A percentile compares a stretch with the other conserved stretches of the same genome.
Evolutionary conservation across 2,888 invertebrate species (phyloP).

Genomic region (Lithophane socia): DNA sequence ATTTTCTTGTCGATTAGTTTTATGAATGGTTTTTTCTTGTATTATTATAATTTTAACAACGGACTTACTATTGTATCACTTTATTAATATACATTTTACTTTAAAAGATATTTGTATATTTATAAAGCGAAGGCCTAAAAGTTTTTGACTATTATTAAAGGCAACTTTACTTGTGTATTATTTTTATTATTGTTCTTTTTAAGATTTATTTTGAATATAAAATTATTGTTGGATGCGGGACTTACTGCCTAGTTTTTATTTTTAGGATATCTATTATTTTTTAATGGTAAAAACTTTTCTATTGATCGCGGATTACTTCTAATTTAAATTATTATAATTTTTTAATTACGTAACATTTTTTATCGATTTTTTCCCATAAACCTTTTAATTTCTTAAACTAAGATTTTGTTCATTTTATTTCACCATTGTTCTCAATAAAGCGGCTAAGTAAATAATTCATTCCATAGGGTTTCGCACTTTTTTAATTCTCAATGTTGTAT

Average conservation of each 20-base stretch:
- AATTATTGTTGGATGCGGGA: neutral
- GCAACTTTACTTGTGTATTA: constrained; percentile 2
- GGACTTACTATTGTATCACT: constrained; percentile 1
- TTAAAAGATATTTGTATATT: constrained; percentile 14
- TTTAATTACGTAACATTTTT: constrained; percentile 25
- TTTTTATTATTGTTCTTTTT: constrained; percentile 9
- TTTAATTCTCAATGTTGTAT: neutral
- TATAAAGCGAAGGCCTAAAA: constrained; percentile 1
- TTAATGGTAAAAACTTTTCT: constrained; percentile 8
- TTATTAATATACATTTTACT: constrained; percentile 5
- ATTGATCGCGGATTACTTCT: constrained; percentile 4
- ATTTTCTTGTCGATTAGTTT: neutral
- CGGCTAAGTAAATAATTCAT: neutral
- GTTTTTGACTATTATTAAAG: constrained; percentile 1
- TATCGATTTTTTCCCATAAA: constrained; percentile 36
- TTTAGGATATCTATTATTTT: neutral
- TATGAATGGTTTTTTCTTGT: neutral
- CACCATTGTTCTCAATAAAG: constrained; percentile 16
- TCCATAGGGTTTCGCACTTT: neutral
- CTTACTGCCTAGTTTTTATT: neutral
- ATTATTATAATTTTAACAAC: constrained; percentile 4
- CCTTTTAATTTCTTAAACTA: constrained; percentile 36
- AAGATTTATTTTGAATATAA: constrained; percentile 9
- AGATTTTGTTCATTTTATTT: neutral
- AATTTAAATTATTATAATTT: neutral